Base-by-base conservation (phyloP, 1,140 invertebrate species). In the Meloidogyne chitwoodi region DNA sequence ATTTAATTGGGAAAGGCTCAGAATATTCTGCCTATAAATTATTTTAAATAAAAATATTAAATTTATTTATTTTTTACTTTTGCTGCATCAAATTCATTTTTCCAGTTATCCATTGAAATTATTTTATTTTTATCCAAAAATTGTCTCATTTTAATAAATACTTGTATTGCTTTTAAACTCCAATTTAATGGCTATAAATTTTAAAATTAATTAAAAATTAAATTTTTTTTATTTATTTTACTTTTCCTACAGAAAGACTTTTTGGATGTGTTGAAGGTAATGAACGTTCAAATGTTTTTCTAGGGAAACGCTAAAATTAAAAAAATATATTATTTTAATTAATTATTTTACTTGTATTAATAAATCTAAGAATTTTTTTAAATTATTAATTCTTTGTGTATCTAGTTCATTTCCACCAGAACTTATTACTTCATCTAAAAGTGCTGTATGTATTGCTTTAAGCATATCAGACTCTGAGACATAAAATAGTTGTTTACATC, bases 1-100 rank as follows among this genome's bases (percentile, higher is more conserved):
- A 65, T 80, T 91, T 87, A 16, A 90, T 87, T 14, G 90, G 88
- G 78, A 86, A 86, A 6, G 84, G 84, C 24, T 80, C 70, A 31
- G 74, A 74, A n/a, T 77, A 78, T 34, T 76, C 48, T 38, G 22
- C 16, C 29, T 72, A 29, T 27, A 74, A 71, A 14, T 69, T 67
- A 75, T 44, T 75, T 34, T 67, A 8, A 41, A 26, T 29, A 27
- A 41, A 27, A 26, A 11, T n/a, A 31, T 62, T 6, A 22, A 12
- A n/a, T n/a, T 24, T 61, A 12, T 3, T 71, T 71, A 8, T 34
- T 2, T 31, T 16, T 19, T 68, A 79, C 79, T 68, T 81, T 65
- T 31, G 62, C 41, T 41, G 16, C 31, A 11, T 77, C 63, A 72
- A 80, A 80, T 29, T 74, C 80, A 10, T 74, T 56, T 61, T 82